These are phyloP conservation scores for Pristionchus exspectatus DNA, from an alignment of 2,888 invertebrate genomes.

Conservation along the genomic window DNA sequence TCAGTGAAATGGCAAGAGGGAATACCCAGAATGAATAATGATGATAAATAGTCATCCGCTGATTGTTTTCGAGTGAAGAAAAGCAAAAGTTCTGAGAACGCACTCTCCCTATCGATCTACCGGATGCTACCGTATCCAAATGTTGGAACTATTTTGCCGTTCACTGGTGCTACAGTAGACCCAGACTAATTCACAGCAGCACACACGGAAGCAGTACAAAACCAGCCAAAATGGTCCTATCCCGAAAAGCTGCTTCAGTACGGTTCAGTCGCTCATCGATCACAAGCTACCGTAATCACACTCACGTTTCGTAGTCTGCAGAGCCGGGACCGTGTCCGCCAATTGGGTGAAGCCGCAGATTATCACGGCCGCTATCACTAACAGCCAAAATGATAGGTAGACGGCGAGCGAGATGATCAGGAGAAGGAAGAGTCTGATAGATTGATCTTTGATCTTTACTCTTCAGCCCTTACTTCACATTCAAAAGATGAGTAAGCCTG, in stretches of 20 bases:
- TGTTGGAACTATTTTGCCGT: too few species aligned
- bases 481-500: too few species aligned
- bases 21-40: neutral
- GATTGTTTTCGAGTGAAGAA: neutral
- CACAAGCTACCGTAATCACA: too few species aligned
- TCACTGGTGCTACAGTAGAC: too few species aligned
- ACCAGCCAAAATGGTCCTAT: too few species aligned
- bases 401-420: neutral
- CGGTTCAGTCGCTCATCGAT: too few species aligned
- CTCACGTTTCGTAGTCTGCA: too few species aligned
- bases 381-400: slow-evolving; percentile 22
- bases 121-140: neutral
- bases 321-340: neutral
- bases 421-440: neutral
- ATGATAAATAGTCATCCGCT: neutral
- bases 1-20: neutral
- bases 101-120: neutral
- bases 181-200: too few species aligned
- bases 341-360: slow-evolving; percentile 12
- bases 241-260: too few species aligned
- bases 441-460: slow-evolving; percentile 24
- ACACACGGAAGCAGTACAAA: too few species aligned
- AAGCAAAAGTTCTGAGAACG: neutral
- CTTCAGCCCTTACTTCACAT: neutral
- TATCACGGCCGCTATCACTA: neutral